Evolutionary conservation across 2,888 invertebrate genomes (phyloP).

Genomic region (Philopedon plagiatum): DNA sequence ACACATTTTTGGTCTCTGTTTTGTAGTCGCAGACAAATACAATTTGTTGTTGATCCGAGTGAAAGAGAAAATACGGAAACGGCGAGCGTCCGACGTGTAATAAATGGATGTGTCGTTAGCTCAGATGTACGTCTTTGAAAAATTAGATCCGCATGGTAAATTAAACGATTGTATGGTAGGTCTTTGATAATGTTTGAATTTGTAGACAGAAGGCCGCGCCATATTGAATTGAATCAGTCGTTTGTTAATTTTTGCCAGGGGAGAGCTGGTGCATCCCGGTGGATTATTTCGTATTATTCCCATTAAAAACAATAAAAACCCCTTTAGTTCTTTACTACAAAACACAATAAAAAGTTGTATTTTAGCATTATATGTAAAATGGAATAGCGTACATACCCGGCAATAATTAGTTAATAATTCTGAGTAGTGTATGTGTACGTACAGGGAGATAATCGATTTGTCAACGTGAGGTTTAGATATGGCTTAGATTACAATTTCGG

Average conservation of each 20-base stretch:
- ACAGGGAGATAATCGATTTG: conserved; percentile 72
- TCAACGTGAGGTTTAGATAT: conserved; percentile 67
- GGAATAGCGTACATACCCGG: background rate
- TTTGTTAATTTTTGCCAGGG: conserved; percentile 73
- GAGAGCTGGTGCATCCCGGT: conserved; percentile 62
- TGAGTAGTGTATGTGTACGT: conserved; percentile 55
- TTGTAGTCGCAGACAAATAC: background rate
- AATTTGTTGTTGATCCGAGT: conserved; percentile 13
- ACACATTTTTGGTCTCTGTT: conserved; percentile 3
- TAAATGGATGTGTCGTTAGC: conserved; percentile 3
- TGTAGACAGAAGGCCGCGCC: conserved; percentile 71
- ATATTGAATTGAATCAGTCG: conserved; percentile 75
- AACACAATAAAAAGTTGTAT: background rate
- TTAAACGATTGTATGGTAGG: background rate
- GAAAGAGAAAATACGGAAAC: conserved; percentile 27
- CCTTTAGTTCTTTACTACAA: background rate
- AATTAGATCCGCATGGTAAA: background rate
- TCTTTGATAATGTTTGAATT: conserved; percentile 4
- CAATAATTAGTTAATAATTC: conserved; percentile 33
- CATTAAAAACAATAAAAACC: conserved; percentile 49
- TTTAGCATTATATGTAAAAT: background rate
- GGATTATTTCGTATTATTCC: conserved; percentile 60
- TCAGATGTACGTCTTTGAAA: conserved; percentile 28
- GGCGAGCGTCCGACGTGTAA: conserved; percentile 14
- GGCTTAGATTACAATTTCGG: conserved; percentile 70